phyloP scores from a whole-genome alignment of 2,113 vertebrate species.

The Nycticebus coucang region DNA sequence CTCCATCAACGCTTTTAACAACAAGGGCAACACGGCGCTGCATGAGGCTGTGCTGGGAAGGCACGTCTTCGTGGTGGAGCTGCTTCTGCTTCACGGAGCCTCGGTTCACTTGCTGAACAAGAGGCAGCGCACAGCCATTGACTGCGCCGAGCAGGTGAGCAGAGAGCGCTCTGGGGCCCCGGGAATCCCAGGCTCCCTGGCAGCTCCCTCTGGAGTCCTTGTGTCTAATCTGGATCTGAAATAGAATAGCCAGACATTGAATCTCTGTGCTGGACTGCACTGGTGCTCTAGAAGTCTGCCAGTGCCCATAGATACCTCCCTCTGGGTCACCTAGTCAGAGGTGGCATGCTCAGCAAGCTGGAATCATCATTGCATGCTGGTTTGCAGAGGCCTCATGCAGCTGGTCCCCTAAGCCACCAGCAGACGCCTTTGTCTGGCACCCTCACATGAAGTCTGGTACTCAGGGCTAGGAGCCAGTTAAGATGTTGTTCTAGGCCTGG shows the following conservation, averaged over 20 bases:
- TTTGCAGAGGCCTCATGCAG: background rate
- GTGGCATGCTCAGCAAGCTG: background rate
- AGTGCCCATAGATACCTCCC: background rate
- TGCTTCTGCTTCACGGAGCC: constrained; percentile 90
- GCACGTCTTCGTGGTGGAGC: constrained; percentile 88
- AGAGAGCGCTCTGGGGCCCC: rapidly evolving
- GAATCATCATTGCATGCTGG: background rate
- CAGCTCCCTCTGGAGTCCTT: background rate
- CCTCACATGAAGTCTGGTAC: rapidly evolving
- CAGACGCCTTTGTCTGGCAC: no score
- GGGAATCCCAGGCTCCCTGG: background rate
- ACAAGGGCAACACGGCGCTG: constrained; percentile 92
- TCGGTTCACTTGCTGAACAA: constrained; percentile 86
- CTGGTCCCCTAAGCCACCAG: background rate
- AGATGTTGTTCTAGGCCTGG: rapidly evolving
- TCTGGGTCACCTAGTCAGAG: background rate
- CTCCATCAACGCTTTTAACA: constrained; percentile 88
- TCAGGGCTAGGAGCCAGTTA: background rate
- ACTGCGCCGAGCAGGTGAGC: constrained; percentile 90
- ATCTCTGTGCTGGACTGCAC: rapidly evolving
- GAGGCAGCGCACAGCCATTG: constrained; percentile 88
- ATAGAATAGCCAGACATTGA: background rate
- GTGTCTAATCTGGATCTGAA: background rate
- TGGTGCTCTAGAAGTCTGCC: background rate
- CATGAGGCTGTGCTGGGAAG: constrained; percentile 90